These are phyloP conservation scores for Erebia epiphron DNA, from an alignment of 2,888 invertebrate species.

Conservation along the genomic window DNA sequence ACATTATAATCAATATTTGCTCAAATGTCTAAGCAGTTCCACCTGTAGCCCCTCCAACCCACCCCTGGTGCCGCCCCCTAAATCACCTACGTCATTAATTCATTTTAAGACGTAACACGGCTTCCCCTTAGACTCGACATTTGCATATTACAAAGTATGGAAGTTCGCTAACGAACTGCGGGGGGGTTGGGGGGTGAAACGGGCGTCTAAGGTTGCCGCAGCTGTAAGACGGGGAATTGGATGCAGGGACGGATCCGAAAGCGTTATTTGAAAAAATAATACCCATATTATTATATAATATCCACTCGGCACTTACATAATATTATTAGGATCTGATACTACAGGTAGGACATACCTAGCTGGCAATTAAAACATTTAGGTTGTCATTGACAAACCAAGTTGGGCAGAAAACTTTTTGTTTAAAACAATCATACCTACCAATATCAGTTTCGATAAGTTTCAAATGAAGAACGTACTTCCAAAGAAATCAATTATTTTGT, in stretches of 20 bases:
- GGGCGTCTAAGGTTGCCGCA: constrained; percentile 72
- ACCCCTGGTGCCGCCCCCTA: constrained; percentile 42
- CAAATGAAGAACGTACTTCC: too few relatives aligned
- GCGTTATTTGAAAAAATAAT: not conserved
- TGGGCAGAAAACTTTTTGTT: too few relatives aligned
- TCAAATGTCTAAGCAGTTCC: constrained; percentile 31
- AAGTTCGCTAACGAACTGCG: constrained; percentile 77
- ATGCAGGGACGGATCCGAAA: constrained; percentile 59
- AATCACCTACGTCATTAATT: constrained; percentile 81
- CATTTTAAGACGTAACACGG: constrained; percentile 78
- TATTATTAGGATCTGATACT: too few relatives aligned
- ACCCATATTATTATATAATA: not conserved
- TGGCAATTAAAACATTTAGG: too few relatives aligned
- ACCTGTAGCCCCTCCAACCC: constrained; percentile 24
- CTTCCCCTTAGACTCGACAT: constrained; percentile 74
- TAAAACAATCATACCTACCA: too few relatives aligned
- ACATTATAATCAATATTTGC: constrained; percentile 41
- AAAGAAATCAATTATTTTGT: too few relatives aligned
- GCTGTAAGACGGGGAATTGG: constrained; percentile 81
- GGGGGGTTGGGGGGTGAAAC: constrained; percentile 43
- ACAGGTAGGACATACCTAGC: too few relatives aligned
- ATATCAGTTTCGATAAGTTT: too few relatives aligned
- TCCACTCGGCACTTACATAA: too few relatives aligned
- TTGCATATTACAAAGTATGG: constrained; percentile 84
- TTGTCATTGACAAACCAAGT: too few relatives aligned